Percentiles rank a stretch among this genome's conserved stretches.
Conservation (phyloP, 2,113 vertebrate species). For the Bambusicola thoracicus region DNA sequence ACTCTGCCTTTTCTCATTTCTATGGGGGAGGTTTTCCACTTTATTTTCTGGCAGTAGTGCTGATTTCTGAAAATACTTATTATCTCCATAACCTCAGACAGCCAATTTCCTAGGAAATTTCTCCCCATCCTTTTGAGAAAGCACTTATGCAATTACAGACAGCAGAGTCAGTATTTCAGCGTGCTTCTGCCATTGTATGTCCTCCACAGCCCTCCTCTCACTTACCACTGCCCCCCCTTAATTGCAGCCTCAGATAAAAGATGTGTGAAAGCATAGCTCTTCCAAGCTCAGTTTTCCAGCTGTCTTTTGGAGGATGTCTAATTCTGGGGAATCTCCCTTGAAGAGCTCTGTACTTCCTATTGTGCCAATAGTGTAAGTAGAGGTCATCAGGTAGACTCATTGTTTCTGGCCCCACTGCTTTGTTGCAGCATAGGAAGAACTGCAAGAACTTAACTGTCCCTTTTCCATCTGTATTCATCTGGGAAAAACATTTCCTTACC, state of each 20-base stretch:
- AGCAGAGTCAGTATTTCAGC: not conserved
- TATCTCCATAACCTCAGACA: not conserved
- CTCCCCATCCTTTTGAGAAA: not conserved
- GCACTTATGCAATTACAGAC: not conserved
- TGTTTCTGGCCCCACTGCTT: not conserved
- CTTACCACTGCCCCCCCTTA: not conserved
- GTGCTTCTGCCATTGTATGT: not conserved
- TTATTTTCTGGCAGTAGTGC: not conserved
- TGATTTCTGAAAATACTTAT: conserved; percentile 22
- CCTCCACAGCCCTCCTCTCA: not conserved
- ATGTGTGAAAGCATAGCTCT: not conserved
- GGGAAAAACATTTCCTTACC: not conserved
- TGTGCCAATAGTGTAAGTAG: not conserved
- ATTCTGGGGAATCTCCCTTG: not conserved
- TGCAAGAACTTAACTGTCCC: not conserved
- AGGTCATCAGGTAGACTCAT: not conserved
- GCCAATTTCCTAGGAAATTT: not conserved
- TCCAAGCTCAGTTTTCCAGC: not conserved
- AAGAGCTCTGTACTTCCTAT: not conserved
- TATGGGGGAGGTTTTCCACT: not conserved
- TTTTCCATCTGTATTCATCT: not conserved
- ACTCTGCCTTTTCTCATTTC: not conserved
- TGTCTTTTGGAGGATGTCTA: not conserved
- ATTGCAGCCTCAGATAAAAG: not conserved
- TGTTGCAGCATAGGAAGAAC: not conserved